Conservation (phyloP, 2,888 invertebrate species). For the Fragum fragum region DNA sequence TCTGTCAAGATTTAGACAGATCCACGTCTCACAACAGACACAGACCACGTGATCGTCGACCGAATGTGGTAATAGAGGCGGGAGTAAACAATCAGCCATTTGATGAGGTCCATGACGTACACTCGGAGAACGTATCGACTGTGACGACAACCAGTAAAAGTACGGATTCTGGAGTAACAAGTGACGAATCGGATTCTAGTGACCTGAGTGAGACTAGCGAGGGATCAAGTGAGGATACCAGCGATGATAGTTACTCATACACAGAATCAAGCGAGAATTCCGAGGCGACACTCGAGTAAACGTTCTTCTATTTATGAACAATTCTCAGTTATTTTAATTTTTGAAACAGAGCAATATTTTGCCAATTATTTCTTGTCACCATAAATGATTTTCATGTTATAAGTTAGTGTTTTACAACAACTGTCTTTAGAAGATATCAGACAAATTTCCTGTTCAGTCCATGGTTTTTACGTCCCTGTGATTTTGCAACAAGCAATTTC, state of each 20-base stretch:
- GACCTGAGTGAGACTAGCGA: not conserved
- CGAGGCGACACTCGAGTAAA: not conserved
- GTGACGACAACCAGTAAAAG: not conserved
- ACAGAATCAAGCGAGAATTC: not conserved
- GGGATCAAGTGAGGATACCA: not conserved
- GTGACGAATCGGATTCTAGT: not conserved
- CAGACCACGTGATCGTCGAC: not conserved
- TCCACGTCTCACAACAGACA: not conserved
- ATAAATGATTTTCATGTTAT: too few relatives aligned
- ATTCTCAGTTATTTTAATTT: too few relatives aligned
- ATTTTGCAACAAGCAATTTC: too few relatives aligned
- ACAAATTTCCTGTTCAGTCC: too few relatives aligned
- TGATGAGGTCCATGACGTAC: not conserved
- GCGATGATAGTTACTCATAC: not conserved
- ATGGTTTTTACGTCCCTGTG: too few relatives aligned
- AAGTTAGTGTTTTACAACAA: too few relatives aligned
- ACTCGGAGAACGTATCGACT: not conserved
- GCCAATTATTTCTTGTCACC: too few relatives aligned
- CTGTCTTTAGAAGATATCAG: too few relatives aligned
- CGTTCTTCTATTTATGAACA: too few relatives aligned
- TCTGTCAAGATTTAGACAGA: not conserved
- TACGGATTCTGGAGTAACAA: not conserved
- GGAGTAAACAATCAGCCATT: slow-evolving; percentile 15
- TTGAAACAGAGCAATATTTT: too few relatives aligned
- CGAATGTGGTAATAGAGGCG: not conserved